These are phyloP conservation scores for Eonycteris spelaea DNA, from an alignment of 2,113 vertebrate species.

Conservation along the genomic window DNA sequence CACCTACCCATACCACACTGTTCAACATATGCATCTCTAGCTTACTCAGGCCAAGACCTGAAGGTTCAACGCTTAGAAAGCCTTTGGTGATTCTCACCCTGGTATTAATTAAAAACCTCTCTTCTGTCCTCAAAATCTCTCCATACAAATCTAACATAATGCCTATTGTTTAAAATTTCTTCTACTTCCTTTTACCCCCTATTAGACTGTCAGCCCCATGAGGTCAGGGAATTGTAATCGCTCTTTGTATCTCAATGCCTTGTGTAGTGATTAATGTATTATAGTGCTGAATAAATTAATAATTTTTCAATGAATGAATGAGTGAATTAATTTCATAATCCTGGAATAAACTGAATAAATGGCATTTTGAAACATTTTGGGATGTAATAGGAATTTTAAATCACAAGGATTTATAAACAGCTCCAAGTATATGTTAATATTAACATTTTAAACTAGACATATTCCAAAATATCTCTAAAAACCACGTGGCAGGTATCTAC, in stretches of 20 bases:
- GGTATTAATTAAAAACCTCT: background rate
- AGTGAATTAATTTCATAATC: constrained; percentile 23
- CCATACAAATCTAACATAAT: background rate
- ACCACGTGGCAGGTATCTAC: background rate
- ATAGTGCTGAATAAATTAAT: background rate
- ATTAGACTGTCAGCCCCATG: background rate
- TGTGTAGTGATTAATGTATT: background rate
- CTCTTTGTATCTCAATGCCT: background rate
- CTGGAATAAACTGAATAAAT: constrained; percentile 1
- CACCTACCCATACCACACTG: fast-evolving
- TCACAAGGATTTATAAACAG: background rate
- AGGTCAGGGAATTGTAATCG: background rate
- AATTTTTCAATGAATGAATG: background rate
- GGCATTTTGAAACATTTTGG: background rate
- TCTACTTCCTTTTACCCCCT: background rate
- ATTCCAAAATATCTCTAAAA: constrained; percentile 16
- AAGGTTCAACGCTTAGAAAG: background rate
- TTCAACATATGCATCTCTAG: background rate
- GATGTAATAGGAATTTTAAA: background rate
- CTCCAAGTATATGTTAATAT: background rate
- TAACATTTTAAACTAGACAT: background rate
- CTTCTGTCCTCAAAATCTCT: background rate
- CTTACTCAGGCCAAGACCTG: background rate
- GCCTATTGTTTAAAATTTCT: background rate
- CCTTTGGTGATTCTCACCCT: background rate